phyloP scores from a whole-genome alignment of 2,888 invertebrate genomes.

The Unio pictorum region DNA sequence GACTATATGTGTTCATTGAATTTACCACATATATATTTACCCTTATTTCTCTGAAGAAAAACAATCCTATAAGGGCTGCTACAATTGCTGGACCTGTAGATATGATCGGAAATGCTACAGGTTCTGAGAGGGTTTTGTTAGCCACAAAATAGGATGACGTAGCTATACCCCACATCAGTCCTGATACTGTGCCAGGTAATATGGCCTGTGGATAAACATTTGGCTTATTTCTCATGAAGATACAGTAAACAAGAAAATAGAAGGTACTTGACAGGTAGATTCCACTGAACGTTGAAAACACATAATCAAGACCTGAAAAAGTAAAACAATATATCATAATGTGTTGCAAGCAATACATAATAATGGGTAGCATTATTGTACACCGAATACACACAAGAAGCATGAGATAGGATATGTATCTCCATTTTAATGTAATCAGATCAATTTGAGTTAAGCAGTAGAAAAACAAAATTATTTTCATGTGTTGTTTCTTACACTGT shows the following conservation, averaged over 20 bases:
- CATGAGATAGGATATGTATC: no score
- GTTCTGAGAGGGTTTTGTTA: slow-evolving; percentile 72
- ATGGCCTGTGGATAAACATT: slow-evolving; percentile 69
- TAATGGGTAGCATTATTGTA: no score
- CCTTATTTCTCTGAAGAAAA: slow-evolving; percentile 72
- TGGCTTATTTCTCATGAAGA: slow-evolving; percentile 69
- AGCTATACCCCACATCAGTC: slow-evolving; percentile 73
- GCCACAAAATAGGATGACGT: slow-evolving; percentile 74
- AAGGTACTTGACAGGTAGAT: slow-evolving; percentile 70
- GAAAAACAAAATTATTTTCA: no score
- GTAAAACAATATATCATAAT: no score
- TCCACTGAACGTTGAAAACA: slow-evolving; percentile 73
- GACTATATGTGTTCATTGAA: no score
- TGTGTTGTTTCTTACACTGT: no score
- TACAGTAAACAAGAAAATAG: slow-evolving; percentile 70
- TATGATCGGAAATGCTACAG: slow-evolving; percentile 74
- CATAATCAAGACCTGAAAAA: slow-evolving; percentile 71
- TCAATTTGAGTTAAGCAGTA: no score
- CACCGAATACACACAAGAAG: no score
- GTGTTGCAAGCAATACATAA: no score
- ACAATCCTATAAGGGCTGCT: slow-evolving; percentile 72
- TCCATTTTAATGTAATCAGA: no score
- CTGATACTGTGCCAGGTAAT: slow-evolving; percentile 72
- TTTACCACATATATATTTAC: slow-evolving; percentile 45
- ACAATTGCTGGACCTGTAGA: slow-evolving; percentile 72